Conservation (phyloP, 2,888 invertebrate species). For the Scotopteryx bipunctaria region DNA sequence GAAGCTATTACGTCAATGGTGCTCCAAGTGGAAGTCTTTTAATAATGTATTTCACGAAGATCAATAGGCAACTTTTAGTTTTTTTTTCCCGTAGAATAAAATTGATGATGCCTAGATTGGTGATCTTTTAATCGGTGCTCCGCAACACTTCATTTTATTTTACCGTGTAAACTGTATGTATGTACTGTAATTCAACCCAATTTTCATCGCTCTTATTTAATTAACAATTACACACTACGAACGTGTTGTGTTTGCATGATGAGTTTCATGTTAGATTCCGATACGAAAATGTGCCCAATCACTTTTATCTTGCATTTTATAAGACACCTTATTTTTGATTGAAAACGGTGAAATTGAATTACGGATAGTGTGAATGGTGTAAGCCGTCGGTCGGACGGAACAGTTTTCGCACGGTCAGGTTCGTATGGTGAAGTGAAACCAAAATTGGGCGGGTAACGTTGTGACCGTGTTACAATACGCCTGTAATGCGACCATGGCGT, state of each 20-base stretch:
- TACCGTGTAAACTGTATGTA: constrained; percentile 33
- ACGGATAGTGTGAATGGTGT: constrained; percentile 48
- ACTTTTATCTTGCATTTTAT: constrained; percentile 47
- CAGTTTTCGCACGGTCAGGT: constrained; percentile 60
- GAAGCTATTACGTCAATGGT: too few relatives aligned
- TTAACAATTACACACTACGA: constrained; percentile 40
- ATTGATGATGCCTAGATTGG: too few relatives aligned
- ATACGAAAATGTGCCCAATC: constrained; percentile 48
- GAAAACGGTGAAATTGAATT: constrained; percentile 62
- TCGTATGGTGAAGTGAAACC: constrained; percentile 55
- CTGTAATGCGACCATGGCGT: constrained; percentile 77
- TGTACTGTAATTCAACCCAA: constrained; percentile 36
- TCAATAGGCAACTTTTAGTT: too few relatives aligned
- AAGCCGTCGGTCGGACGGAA: constrained; percentile 32
- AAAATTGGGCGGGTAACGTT: constrained; percentile 75
- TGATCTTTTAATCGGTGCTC: too few relatives aligned
- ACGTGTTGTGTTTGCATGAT: constrained; percentile 45
- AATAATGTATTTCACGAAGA: too few relatives aligned
- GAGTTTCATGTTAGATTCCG: constrained; percentile 44
- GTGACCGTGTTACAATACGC: constrained; percentile 80
- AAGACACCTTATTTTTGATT: constrained; percentile 51
- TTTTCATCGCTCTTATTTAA: constrained; percentile 35
- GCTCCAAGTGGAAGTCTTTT: too few relatives aligned
- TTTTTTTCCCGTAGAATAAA: not conserved
- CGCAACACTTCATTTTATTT: constrained; percentile 7